phyloP scores from a whole-genome alignment of 2,888 invertebrate species.

The Lochmaea crataegi region DNA sequence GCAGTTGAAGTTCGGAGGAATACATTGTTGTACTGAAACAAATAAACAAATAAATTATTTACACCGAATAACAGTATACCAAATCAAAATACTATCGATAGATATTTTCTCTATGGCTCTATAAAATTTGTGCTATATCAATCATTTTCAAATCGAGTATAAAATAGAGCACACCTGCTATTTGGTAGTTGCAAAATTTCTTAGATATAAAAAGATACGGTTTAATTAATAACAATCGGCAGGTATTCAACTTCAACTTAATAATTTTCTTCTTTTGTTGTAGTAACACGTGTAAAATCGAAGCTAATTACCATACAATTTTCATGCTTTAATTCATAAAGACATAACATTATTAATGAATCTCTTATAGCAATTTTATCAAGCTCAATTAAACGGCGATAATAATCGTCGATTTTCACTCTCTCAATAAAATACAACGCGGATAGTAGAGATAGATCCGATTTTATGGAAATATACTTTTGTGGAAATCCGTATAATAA shows the following conservation, averaged over 20 bases:
- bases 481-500: conserved; percentile 52
- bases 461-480: conserved; percentile 52
- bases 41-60: conserved; percentile 4
- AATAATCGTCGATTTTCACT: conserved; percentile 50
- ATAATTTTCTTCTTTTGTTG: background rate
- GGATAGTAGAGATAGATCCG: conserved; percentile 43
- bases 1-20: conserved; percentile 67
- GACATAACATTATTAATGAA: conserved; percentile 41
- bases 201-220: too few relatives aligned
- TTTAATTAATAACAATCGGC: too few relatives aligned
- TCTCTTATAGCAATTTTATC: conserved; percentile 38
- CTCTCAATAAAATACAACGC: conserved; percentile 44
- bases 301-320: conserved; percentile 3
- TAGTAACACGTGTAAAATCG: background rate
- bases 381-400: conserved; percentile 45
- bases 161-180: too few relatives aligned
- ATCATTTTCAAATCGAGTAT: too few relatives aligned
- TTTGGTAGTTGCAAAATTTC: too few relatives aligned
- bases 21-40: conserved; percentile 49
- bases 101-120: too few relatives aligned
- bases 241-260: background rate
- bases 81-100: too few relatives aligned
- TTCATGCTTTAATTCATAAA: conserved; percentile 19
- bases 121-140: too few relatives aligned
- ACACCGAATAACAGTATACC: too few relatives aligned